Evolutionary conservation across 2,797 vertebrate species (phyloP), one percentile per base, ranked within the genome.

Genomic region (Brachyrhaphis roseni): DNA sequence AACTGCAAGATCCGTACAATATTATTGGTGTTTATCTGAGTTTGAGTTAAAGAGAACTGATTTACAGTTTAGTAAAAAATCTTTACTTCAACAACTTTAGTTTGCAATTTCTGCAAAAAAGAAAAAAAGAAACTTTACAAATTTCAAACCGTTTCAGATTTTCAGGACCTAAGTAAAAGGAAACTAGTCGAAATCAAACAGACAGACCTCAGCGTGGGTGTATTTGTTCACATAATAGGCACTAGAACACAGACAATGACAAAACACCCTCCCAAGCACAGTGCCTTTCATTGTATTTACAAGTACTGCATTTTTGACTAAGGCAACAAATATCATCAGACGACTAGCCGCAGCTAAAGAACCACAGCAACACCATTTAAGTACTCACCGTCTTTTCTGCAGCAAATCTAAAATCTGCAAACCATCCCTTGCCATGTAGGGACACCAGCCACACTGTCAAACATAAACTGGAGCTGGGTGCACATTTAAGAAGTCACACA

Each of bases 351-450:
- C 34, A 2, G 39, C 7, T 41, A 6, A 12, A 49, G 74, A 55
- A n/a, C 39, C 43, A 76, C 55, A 77, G 55, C 66, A 77, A 72
- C 62, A 59, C 74, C 72, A 80, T 81, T 78, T 76, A 86, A 80
- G 88, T 70, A 77, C 81, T 77, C 2, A 45, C 13, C 0, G 16
- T 77, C 26, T 45, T 55, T 73, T 79, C 51, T 75, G 80, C 77
- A 78, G 62, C 66, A 86, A 75, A 51, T 18, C n/a, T 57, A 70
- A 28, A 12, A 72, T 20, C 70, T 89, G 31, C 34, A 82, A 86
- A 76, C 31, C 59, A 74, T 77, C 78, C 74, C 23, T 39, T 39
- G 64, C 41, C 72, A 41, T 46, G 47, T 41, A 11, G 2, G 10
- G 28, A 77, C 73, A 81, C 72, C 39, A 72, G 46, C 51, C 59